Evolutionary conservation across 2,113 vertebrate genomes (phyloP), one percentile per base, ranked within the genome.

Genomic region (Laterallus jamaicensis): DNA sequence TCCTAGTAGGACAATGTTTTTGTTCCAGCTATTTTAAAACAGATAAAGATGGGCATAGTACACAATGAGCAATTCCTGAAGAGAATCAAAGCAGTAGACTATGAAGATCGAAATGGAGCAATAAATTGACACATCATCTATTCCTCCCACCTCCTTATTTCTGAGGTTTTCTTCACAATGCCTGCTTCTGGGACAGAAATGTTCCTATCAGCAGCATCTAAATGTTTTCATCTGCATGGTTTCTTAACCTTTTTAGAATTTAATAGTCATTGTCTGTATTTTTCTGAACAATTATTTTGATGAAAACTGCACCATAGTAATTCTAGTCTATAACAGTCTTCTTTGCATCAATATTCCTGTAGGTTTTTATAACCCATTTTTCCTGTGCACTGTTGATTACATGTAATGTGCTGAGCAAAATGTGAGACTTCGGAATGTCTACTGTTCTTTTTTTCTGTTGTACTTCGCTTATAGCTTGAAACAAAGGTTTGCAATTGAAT

Each of bases 381-480:
- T 86, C 26, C 54, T 87, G 78, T 67, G 77, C 67, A 76, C 32
- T 90, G 86, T 75, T 94, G 79, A 96, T 86, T 95, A 92, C 55
- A 90, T 86, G 54, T 76, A 91, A 68, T 50, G 42, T 69, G 64
- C 70, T 88, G 77, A 97, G 81, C 40, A 77, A 97, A 97, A 90
- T 37, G 90, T 67, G 37, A 95, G 35, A 81, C 62, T 88, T 83
- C 92, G 31, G 84, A 96, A 93, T 88, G 59, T 8, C 39, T 74
- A 5, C 74, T 73, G 39, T 35, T 69, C 91, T 29, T 35, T 22
- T 10, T 32, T 28, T 8, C 2, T 16, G 25, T 89, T 90, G 69
- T 92, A 93, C 82, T 95, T 95, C 63, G 95, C 92, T 96, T 97
- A 15, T 83, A 95, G 92, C 66, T 97, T 94, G 71, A 97, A 97